Evolutionary conservation across 2,113 vertebrate species (phyloP), one percentile per base, ranked within the genome.

Genomic region (Dicerorhinus sumatrensis): DNA sequence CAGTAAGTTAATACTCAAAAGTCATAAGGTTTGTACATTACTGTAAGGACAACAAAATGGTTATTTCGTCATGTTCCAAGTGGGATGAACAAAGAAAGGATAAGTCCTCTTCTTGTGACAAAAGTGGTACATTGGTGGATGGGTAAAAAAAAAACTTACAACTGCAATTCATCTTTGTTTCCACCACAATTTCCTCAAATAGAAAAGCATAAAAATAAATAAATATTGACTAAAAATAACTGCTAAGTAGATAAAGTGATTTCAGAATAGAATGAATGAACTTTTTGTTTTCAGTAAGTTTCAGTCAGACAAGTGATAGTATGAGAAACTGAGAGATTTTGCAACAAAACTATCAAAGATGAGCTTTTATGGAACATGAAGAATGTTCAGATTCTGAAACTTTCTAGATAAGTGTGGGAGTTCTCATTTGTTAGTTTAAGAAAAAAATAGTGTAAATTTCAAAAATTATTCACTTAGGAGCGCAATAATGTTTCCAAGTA

Each of bases 151-250:
- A 81, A 93, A 92, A 90, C 46, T 14, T 79, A 3, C 67, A 94
- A 69, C 12, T 89, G 8, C 2, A 42, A 13, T 85, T 92, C 36
- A 81, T 75, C 33, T 95, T 86, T 89, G 42, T 83, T 93, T 63
- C 27, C 1, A 62, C 8, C 18, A 54, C 11, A 63, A 60, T 29
- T 42, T 76, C 21, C 8, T 92, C 51, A 83, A 73, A 75, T 60
- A 94, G 6, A 16, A 91, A 96, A 91, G 4, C 17, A 72, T 60
- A 86, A 82, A 96, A 84, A 21, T 69, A 96, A 80, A 21, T 69
- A 93, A 58, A 73, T 42, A 62, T 14, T 89, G 48, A 89, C 63
- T 72, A 18, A 42, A 67, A 29, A 67, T 73, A 88, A 81, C 7
- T 80, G 39, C 54, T 91, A n/a, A 93, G 12, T 46, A 70, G n/a